These are phyloP conservation scores for Alethe castanea DNA, from an alignment of 2,113 vertebrate genomes.

Conservation along the genomic window DNA sequence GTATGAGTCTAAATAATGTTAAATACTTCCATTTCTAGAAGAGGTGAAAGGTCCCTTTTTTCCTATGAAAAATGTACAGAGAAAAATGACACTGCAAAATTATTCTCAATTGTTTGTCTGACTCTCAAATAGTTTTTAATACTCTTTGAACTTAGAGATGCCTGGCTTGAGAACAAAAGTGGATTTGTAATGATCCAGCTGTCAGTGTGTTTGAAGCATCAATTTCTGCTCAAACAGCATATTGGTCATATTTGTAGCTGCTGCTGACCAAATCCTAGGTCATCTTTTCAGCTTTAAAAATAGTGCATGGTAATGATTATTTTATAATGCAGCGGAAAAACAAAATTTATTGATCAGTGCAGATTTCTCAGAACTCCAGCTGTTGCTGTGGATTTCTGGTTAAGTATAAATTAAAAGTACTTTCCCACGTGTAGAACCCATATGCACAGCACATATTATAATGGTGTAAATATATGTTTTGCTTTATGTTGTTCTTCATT, in stretches of 20 bases:
- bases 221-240: neutral
- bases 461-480: neutral
- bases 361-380: neutral
- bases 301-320: neutral
- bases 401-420: neutral
- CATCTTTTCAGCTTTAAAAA: neutral
- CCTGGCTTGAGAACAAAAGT: constrained; percentile 2
- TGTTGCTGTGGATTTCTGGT: neutral
- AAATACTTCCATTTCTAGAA: neutral
- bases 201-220: neutral
- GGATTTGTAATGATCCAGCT: neutral
- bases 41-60: neutral
- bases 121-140: neutral
- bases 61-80: neutral
- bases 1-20: neutral
- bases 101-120: neutral
- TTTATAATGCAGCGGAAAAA: neutral
- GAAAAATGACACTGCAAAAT: neutral
- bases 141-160: neutral
- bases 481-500: neutral
- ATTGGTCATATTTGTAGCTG: neutral
- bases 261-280: neutral
- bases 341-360: neutral
- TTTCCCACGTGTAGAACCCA: neutral
- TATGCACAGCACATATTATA: neutral